Evolutionary conservation across 2,113 vertebrate species (phyloP).

Genomic region (Aphelocoma coerulescens): DNA sequence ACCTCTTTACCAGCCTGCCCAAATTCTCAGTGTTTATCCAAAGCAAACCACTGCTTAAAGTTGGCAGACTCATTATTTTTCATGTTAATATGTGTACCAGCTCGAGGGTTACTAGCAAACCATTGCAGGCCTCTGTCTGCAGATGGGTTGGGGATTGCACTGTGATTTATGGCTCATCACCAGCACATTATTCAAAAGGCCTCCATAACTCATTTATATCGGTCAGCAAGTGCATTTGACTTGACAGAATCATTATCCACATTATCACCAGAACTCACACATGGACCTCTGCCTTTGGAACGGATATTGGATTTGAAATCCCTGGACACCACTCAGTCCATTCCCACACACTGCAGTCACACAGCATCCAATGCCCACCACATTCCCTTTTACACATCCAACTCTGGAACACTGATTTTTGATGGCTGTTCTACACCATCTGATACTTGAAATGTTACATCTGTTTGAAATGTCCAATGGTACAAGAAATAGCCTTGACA

Average conservation of each 20-base stretch:
- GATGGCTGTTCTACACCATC: background rate
- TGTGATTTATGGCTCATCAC: conserved; percentile 56
- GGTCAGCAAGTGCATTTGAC: conserved; percentile 9
- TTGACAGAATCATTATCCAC: conserved; percentile 55
- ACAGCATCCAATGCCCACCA: background rate
- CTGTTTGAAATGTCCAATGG: background rate
- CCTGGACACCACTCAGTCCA: background rate
- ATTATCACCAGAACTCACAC: conserved; percentile 46
- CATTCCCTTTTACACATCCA: background rate
- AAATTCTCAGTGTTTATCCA: conserved; percentile 47
- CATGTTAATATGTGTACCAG: background rate
- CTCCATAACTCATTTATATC: conserved; percentile 36
- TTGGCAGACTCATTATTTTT: conserved; percentile 41
- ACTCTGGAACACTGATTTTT: background rate
- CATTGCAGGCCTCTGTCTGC: background rate
- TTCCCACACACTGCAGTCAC: background rate
- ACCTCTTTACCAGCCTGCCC: background rate
- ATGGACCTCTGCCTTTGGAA: background rate
- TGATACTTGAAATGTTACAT: background rate
- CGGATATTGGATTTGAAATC: background rate
- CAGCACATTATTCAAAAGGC: conserved; percentile 36
- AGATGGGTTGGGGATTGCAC: conserved; percentile 33
- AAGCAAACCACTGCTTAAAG: background rate
- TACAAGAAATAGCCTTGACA: background rate
- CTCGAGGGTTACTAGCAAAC: background rate